Evolutionary conservation across 2,888 invertebrate genomes (phyloP).

Genomic region (Ganaspis brasiliensis): DNA sequence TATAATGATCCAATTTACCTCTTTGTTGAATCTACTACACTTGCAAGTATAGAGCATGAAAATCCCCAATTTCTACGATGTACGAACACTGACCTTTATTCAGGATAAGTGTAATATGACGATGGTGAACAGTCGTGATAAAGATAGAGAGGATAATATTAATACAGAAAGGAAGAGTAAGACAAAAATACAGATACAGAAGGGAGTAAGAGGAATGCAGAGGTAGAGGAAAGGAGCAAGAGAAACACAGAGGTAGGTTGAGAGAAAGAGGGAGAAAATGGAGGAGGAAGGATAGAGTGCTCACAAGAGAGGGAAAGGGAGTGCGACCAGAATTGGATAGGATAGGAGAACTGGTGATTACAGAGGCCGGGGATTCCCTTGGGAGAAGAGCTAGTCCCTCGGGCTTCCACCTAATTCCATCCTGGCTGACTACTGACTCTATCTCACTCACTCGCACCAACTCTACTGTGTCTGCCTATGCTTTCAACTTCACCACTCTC

Average conservation of each 20-base stretch:
- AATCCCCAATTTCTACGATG: conserved; percentile 46
- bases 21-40: conserved; percentile 13
- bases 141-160: conserved; percentile 41
- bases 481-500: conserved; percentile 57
- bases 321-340: conserved; percentile 76
- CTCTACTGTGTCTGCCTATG: conserved; percentile 56
- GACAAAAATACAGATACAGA: conserved; percentile 24
- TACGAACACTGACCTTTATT: conserved; percentile 44
- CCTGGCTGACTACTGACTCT: conserved; percentile 76
- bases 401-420: conserved; percentile 79
- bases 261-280: conserved; percentile 43
- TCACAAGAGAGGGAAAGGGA: conserved; percentile 57
- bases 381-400: conserved; percentile 74
- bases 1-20: conserved; percentile 26
- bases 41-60: background rate
- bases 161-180: conserved; percentile 42
- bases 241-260: conserved; percentile 4
- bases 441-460: conserved; percentile 62
- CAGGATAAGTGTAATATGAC: conserved; percentile 45
- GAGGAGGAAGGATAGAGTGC: conserved; percentile 45
- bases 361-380: conserved; percentile 76
- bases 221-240: conserved; percentile 52
- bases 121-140: conserved; percentile 31
- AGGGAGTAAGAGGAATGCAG: conserved; percentile 41
- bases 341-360: conserved; percentile 78